Conservation (phyloP, 2,113 vertebrate species). For the Clarias gariepinus region DNA sequence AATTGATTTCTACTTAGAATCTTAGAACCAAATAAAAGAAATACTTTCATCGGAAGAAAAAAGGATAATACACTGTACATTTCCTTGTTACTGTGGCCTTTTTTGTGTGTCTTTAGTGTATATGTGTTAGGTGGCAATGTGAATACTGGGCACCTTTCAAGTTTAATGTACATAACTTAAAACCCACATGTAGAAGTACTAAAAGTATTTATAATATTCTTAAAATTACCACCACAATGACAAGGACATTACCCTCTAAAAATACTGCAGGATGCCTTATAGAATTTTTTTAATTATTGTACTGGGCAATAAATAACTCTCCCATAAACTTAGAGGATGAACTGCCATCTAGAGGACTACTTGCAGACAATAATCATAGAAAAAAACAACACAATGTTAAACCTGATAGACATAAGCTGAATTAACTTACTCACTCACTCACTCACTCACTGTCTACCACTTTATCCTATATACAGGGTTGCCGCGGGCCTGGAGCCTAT, state of each 20-base stretch:
- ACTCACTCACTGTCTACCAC: too few relatives aligned
- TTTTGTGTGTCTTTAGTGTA: neutral
- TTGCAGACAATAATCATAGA: neutral
- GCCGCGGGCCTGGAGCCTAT: too few relatives aligned
- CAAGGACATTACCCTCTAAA: neutral
- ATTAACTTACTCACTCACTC: neutral
- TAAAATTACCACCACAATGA: neutral
- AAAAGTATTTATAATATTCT: neutral
- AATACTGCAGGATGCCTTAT: neutral
- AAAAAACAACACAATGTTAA: neutral
- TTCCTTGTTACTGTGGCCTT: neutral
- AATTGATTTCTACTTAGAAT: neutral
- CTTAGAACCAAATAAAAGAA: neutral
- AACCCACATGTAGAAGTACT: neutral
- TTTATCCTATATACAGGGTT: too few relatives aligned
- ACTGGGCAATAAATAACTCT: neutral
- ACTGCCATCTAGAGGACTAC: slow-evolving; percentile 41
- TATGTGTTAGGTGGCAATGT: neutral
- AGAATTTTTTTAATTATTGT: neutral
- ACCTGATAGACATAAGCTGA: neutral
- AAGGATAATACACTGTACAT: neutral
- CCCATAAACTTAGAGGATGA: slow-evolving; percentile 11
- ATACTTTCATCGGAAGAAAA: neutral
- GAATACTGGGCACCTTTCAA: neutral
- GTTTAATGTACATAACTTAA: neutral